Evolutionary conservation across 2,797 vertebrate species (phyloP), one percentile per base, ranked within the genome.

Genomic region (Anisognathus igniventris): DNA sequence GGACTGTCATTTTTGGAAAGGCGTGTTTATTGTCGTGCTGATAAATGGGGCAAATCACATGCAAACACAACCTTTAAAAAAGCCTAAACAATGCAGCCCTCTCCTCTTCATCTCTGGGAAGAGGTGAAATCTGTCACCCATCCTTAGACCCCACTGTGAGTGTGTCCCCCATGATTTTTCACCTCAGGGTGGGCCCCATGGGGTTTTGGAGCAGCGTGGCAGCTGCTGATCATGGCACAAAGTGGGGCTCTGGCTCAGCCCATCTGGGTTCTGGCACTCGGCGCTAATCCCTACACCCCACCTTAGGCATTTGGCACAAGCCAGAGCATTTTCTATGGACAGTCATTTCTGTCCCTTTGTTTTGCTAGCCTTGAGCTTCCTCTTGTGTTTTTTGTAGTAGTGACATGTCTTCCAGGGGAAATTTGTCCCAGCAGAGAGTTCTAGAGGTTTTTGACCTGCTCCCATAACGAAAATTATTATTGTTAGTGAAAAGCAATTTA

Each of bases 401-500:
- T 64, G 70, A 61, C 82, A 30, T 53, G 16, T 75, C 62, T 93
- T 95, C 48, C 62, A 70, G 62, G 62, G 67, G 27, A 66, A 88
- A 39, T 62, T 19, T 33, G 18, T 75, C 68, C 54, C 53, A 68
- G 61, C 39, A 85, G 67, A 73, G 82, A 61, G 47, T 86, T 73
- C 61, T 83, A 60, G 50, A 86, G 35, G 47, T 62, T 91, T 84
- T 67, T 90, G 87, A 96, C 91, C 88, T 90, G 40, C 60, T 92
- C 40, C 53, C n/a, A 37, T 86, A 92, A 88, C 3, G 2, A 73
- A 83, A 94, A 86, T 71, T 7, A 84, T 86, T 86, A 64, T 86
- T 90, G 75, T 77, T 91, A 73, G 48, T 92, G 89, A 93, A 91
- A 94, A 91, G 28, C 62, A 77, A 77, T 93, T 77, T 77, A 91